Conservation (phyloP, 2,888 invertebrate genomes). For the Ernsta delagoae region DNA sequence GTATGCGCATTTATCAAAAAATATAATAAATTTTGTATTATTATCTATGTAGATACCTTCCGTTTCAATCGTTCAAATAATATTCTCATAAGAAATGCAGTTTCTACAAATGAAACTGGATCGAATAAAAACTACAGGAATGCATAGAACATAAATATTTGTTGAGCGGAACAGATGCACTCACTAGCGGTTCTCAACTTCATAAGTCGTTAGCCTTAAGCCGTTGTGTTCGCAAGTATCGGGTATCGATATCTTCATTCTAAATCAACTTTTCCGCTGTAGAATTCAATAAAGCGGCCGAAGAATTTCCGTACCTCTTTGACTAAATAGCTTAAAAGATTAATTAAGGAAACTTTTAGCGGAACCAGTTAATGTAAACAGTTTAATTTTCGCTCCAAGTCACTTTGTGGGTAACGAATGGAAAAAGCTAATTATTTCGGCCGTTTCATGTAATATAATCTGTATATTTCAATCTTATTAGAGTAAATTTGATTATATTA, state of each 20-base stretch:
- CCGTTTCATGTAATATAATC: conserved; percentile 36
- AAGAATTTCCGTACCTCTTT: conserved; percentile 77
- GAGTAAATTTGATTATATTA: conserved; percentile 7
- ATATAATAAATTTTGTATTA: too few relatives aligned
- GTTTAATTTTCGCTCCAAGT: conserved; percentile 56
- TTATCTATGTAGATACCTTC: too few relatives aligned
- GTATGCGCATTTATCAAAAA: too few relatives aligned
- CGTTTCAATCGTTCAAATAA: too few relatives aligned
- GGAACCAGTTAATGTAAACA: conserved; percentile 68
- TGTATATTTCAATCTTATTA: conserved; percentile 27
- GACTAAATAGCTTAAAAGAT: conserved; percentile 80
- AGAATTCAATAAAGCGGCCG: conserved; percentile 79
- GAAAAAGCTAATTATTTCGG: conserved; percentile 40
- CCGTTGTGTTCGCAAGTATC: conserved; percentile 49
- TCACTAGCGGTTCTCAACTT: conserved; percentile 14
- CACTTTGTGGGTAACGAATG: conserved; percentile 45
- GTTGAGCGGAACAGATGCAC: conserved; percentile 3
- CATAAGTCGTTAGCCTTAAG: conserved; percentile 10
- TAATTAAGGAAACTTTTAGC: conserved; percentile 74
- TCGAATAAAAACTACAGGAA: background rate
- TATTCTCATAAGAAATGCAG: background rate
- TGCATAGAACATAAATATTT: background rate
- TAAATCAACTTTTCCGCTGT: conserved; percentile 73
- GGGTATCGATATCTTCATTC: conserved; percentile 76
- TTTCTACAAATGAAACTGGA: background rate